Base-by-base conservation (phyloP, 1,140 invertebrate genomes). In the Micrasema longulum region DNA sequence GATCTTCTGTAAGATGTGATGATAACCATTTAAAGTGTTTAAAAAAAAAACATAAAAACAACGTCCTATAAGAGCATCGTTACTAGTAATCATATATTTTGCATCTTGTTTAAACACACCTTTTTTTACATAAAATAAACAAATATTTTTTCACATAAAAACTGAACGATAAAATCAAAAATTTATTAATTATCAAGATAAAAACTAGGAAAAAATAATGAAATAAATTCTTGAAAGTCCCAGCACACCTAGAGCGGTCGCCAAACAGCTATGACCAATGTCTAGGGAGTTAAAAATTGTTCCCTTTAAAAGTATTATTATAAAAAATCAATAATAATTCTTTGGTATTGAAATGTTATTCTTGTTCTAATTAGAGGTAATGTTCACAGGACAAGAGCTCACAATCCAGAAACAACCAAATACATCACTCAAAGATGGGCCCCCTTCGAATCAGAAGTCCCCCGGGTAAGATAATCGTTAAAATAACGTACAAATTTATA, bases 381-480 rank as follows among this genome's bases (percentile, higher is more conserved):
- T 9, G 20, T 57, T 77, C 76, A 50, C 69, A 85, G 84, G 95
- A 50, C 96, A 98, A 88, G 96, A 98, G 86, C 84, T 97, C 73
- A 97, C 95, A 63, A 98, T 97, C 84, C 96, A 97, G 81, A 97
- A 97, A 83, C 96, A 97, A 84, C 93, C 96, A 14, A 98, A 98
- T 82, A 95, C 93, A 23, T 93, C 92, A 80, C 83, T 95, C n/a
- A 93, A 93, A 80, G 92, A 93, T 80, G 87, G 87, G 71, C 87
- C 82, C 66, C 75, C 69, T 77, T 82, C 86, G 1, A 87, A 85
- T 80, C 85, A 87, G 74, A 87, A 87, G 78, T 88, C 87, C 71
- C 87, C 87, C 3, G 85, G 88, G 89, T 90, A 84, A 86, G 87
- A 85, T 60, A 74, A 71, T 22, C 48, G 3, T 50, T 50, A 50